These are phyloP conservation scores for Pangasianodon gigas DNA, from an alignment of 2,113 vertebrate genomes.

Conservation along the genomic window DNA sequence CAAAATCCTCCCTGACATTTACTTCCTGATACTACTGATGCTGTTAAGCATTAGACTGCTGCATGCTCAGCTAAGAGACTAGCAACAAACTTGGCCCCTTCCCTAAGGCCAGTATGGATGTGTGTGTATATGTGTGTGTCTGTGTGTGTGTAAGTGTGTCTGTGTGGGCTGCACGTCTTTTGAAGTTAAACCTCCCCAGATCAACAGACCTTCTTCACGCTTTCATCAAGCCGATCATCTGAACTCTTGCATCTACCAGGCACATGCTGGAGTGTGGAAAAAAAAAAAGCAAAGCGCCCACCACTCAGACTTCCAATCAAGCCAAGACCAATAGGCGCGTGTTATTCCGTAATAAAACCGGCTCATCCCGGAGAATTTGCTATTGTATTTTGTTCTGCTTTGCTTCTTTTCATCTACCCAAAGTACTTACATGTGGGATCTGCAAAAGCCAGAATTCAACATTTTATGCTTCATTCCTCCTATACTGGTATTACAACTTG, in stretches of 20 bases:
- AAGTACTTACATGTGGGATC: constrained; percentile 53
- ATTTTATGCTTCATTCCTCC: constrained; percentile 23
- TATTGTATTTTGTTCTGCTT: constrained; percentile 57
- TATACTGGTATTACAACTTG: constrained; percentile 17
- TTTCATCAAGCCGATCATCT: constrained; percentile 39
- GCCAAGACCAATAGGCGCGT: constrained; percentile 69
- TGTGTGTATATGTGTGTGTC: neutral
- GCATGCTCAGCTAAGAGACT: constrained; percentile 45
- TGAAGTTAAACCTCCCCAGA: constrained; percentile 61
- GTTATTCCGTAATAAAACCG: constrained; percentile 67
- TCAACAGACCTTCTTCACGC: constrained; percentile 50
- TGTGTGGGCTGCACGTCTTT: constrained; percentile 39
- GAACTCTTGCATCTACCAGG: constrained; percentile 3
- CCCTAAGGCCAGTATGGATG: constrained; percentile 39
- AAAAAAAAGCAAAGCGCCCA: constrained; percentile 16
- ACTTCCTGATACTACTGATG: neutral
- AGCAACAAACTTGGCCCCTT: constrained; percentile 49
- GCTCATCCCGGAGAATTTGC: constrained; percentile 60
- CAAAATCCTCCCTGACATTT: neutral
- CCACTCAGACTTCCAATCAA: constrained; percentile 61
- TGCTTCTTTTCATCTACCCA: constrained; percentile 66
- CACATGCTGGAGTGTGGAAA: constrained; percentile 6
- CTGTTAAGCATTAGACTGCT: constrained; percentile 16
- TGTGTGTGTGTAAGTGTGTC: constrained; percentile 18
- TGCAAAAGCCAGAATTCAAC: constrained; percentile 17